These are phyloP conservation scores for Drosophila setifemur DNA, from an alignment of 1,140 invertebrate species.

Conservation along the genomic window DNA sequence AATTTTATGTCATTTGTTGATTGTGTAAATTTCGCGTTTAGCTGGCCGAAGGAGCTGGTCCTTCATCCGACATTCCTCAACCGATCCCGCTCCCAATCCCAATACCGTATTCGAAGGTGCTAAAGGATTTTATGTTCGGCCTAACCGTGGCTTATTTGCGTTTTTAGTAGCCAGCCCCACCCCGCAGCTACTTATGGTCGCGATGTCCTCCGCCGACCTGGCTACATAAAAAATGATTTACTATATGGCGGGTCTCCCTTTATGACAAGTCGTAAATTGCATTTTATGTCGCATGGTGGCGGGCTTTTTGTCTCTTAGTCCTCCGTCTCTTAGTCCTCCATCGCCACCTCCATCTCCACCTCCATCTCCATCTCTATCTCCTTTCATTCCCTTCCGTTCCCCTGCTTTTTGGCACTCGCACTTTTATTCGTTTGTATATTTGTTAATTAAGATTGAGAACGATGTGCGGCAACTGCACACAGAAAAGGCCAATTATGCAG, in stretches of 20 bases:
- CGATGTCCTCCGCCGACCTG: conserved; percentile 18
- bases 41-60: conserved; percentile 33
- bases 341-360: background rate
- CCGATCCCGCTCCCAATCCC: conserved; percentile 4
- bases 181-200: conserved; percentile 49
- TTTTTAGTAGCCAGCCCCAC: conserved; percentile 69
- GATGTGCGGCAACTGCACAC: conserved; percentile 77
- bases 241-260: conserved; percentile 76
- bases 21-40: conserved; percentile 77
- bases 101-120: conserved; percentile 66
- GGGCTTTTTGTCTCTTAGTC: conserved; percentile 14
- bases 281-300: conserved; percentile 76
- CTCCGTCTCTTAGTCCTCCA: conserved; percentile 5
- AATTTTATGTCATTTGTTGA: conserved; percentile 80
- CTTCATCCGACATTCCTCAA: background rate
- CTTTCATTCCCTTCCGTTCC: background rate
- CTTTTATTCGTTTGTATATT: conserved; percentile 76
- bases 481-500: conserved; percentile 79
- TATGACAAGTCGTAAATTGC: conserved; percentile 80
- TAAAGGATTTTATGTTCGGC: conserved; percentile 79
- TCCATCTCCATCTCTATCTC: background rate
- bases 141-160: conserved; percentile 74
- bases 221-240: conserved; percentile 81
- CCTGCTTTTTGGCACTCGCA: conserved; percentile 25
- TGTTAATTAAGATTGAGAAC: conserved; percentile 79